Conservation (phyloP, 2,888 invertebrate genomes). For the Volucella inanis region DNA sequence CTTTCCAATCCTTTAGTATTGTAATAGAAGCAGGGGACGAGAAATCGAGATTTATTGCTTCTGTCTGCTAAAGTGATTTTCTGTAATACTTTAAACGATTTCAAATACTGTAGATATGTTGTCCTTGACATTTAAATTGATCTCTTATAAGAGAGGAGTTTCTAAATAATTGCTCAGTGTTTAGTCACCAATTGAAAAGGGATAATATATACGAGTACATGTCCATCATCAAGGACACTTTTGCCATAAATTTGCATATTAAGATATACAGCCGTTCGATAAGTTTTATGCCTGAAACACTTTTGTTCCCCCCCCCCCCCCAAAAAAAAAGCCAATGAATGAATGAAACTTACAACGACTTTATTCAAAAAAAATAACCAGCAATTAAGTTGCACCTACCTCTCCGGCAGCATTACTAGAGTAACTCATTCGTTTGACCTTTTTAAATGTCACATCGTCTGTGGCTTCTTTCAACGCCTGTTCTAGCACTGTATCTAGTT, state of each 20-base stretch:
- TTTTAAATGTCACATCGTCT: slow-evolving; percentile 88
- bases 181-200: slow-evolving; percentile 19
- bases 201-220: background rate
- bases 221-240: background rate
- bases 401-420: slow-evolving; percentile 88
- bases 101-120: slow-evolving; percentile 9
- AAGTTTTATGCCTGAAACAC: too few species aligned
- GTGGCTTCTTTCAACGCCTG: slow-evolving; percentile 88
- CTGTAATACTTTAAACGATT: slow-evolving; percentile 31
- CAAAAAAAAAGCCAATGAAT: too few species aligned
- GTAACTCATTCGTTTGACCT: slow-evolving; percentile 89
- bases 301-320: too few species aligned
- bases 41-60: slow-evolving; percentile 27
- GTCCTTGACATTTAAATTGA: slow-evolving; percentile 31
- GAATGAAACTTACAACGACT: too few species aligned
- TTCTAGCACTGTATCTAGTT: slow-evolving; percentile 86
- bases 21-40: background rate
- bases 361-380: too few species aligned
- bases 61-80: slow-evolving; percentile 17
- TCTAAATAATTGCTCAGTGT: slow-evolving; percentile 14
- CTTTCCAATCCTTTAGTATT: slow-evolving; percentile 20
- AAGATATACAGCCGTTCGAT: too few species aligned
- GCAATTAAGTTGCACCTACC: slow-evolving; percentile 82
- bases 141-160: slow-evolving; percentile 10
- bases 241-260: background rate